Conservation (phyloP, 2,888 invertebrate genomes). For the Tenthredo distinguenda region DNA sequence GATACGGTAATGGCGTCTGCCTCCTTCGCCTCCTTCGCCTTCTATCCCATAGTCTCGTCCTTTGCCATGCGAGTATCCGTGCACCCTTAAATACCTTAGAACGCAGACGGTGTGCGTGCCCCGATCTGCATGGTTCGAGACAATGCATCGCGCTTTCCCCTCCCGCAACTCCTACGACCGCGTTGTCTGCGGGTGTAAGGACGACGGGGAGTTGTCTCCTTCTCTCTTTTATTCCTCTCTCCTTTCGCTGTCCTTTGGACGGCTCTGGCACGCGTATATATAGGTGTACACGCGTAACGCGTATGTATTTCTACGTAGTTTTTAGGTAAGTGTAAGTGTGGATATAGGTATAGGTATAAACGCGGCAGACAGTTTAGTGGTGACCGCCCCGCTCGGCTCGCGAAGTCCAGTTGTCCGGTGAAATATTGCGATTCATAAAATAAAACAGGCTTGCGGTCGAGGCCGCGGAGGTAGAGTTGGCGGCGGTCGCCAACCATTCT, state of each 20-base stretch:
- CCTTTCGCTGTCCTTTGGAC: not conserved
- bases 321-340: not conserved
- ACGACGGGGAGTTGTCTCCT: not conserved
- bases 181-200: conserved; percentile 26
- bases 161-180: not conserved
- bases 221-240: not conserved
- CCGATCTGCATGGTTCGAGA: conserved; percentile 52
- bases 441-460: conserved; percentile 77
- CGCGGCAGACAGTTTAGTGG: conserved; percentile 76
- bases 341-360: conserved; percentile 60
- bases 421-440: conserved; percentile 78
- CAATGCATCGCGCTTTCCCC: conserved; percentile 24
- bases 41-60: conserved; percentile 32
- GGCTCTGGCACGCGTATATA: not conserved
- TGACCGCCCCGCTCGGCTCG: conserved; percentile 73
- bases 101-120: conserved; percentile 54
- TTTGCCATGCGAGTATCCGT: conserved; percentile 16
- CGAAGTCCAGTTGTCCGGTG: conserved; percentile 77
- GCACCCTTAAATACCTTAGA: conserved; percentile 49
- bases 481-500: conserved; percentile 70
- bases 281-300: not conserved
- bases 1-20: conserved; percentile 70
- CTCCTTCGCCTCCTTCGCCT: conserved; percentile 61
- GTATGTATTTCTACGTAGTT: not conserved
- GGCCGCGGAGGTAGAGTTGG: conserved; percentile 73